Base-by-base conservation (phyloP, 2,113 vertebrate genomes). In the Elaphurus davidianus region DNA sequence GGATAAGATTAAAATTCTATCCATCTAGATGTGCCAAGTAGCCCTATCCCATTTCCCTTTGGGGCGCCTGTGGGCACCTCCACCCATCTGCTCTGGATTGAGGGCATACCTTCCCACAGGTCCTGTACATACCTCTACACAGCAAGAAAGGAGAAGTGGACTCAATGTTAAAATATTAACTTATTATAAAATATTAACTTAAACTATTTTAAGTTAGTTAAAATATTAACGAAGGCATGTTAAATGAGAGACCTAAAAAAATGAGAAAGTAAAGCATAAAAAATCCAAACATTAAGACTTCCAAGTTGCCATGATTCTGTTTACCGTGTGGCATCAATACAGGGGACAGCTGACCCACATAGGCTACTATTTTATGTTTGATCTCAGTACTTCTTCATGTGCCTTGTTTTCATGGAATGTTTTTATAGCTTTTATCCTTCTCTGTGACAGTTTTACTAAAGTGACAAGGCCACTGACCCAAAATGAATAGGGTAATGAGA, bases 391-490 rank as follows among this genome's bases (percentile, higher is more conserved):
- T 64, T 93, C 91, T 82, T 95, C 71, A 93, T 87, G 60, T 57
- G 45, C n/a, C 36, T 89, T 93, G 6, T 81, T 92, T 91, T 95
- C 82, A 64, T n/a, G 33, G 88, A 86, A 83, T 30, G 82, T 74
- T 94, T 96, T 93, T 86, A 96, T 67, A 93, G 88, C 25, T 95
- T 94, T 98, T 84, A 91, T 95, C 91, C 54, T 90, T 28, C 13
- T 86, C 55, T 52, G 15, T 92, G 90, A 98, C 57, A 94, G 88
- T 95, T 91, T 97, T 87, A 93, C 62, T 89, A 91, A 59, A 94
- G 4, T 47, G 55, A 93, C 88, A 97, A 97, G 30, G 19, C 30
- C 64, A 45, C 23, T 27, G 12, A 19, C 52, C 94, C 60, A 30
- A 95, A 97, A 96, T 89, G 78, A 96, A 95, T 52, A 89, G 16